Conservation (phyloP, 2,888 invertebrate genomes). For the Scaptomyza cyrtandrae region DNA sequence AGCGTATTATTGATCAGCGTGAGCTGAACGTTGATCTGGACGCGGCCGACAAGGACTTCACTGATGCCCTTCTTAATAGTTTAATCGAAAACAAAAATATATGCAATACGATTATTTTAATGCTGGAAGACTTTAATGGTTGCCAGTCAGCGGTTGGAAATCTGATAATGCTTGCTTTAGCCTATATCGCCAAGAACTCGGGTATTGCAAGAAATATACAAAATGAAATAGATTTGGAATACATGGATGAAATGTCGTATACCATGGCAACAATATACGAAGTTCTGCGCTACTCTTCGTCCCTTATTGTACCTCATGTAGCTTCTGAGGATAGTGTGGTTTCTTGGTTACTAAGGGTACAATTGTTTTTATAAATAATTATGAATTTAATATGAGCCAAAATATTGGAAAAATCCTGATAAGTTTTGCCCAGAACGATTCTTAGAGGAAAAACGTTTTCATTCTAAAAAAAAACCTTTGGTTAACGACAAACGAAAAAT, state of each 20-base stretch:
- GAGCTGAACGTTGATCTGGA: constrained; percentile 85
- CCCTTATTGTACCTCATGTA: constrained; percentile 95
- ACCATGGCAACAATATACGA: constrained; percentile 93
- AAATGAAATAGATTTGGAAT: constrained; percentile 89
- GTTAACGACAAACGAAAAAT: constrained; percentile 71
- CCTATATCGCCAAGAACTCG: constrained; percentile 88
- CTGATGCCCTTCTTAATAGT: constrained; percentile 91
- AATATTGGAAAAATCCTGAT: constrained; percentile 90
- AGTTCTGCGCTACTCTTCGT: constrained; percentile 91
- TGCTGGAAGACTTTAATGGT: constrained; percentile 94
- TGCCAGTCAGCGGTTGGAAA: constrained; percentile 95
- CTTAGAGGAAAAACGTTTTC: constrained; percentile 84
- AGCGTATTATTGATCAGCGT: constrained; percentile 87
- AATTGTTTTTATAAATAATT: constrained; percentile 93
- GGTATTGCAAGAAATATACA: constrained; percentile 88
- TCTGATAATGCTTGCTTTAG: constrained; percentile 90
- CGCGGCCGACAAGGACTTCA: constrained; percentile 89
- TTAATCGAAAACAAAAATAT: constrained; percentile 87
- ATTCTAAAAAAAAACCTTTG: constrained; percentile 2
- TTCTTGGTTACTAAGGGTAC: constrained; percentile 91
- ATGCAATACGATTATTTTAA: constrained; percentile 91
- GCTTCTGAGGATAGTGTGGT: constrained; percentile 91
- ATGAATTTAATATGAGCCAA: constrained; percentile 91
- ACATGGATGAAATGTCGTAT: constrained; percentile 89
- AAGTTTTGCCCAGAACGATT: constrained; percentile 92